Percentiles rank a stretch among this genome's conserved stretches.
Conservation (phyloP, 2,888 invertebrate species). For the Anticlea derivata region DNA sequence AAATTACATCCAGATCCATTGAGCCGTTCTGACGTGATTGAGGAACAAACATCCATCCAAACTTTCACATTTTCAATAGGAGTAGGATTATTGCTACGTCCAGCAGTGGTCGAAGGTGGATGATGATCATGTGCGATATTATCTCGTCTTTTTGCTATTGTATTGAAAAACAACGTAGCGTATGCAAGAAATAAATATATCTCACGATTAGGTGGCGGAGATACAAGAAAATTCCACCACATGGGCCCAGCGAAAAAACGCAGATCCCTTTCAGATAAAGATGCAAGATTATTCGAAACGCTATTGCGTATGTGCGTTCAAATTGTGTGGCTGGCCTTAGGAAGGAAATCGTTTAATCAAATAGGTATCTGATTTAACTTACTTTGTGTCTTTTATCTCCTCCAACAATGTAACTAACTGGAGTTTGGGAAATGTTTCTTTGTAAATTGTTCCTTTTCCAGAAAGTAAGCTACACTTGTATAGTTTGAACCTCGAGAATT, state of each 20-base stretch:
- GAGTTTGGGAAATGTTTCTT: slow-evolving; percentile 11
- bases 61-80: no score
- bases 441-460: not conserved
- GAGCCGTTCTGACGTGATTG: no score
- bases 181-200: slow-evolving; percentile 17
- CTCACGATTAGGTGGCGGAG: slow-evolving; percentile 64
- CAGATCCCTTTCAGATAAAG: slow-evolving; percentile 85
- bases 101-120: no score
- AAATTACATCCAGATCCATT: no score
- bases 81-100: no score
- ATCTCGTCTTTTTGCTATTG: no score
- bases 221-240: slow-evolving; percentile 83
- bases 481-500: not conserved
- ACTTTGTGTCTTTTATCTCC: slow-evolving; percentile 12
- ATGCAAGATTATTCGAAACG: slow-evolving; percentile 84
- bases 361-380: slow-evolving; percentile 75
- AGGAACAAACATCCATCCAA: no score
- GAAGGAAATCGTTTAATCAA: slow-evolving; percentile 81
- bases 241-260: slow-evolving; percentile 82
- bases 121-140: no score
- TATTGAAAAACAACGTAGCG: not conserved
- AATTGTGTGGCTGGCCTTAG: slow-evolving; percentile 86
- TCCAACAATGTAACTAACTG: slow-evolving; percentile 6
- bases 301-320: slow-evolving; percentile 83
- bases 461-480: not conserved